Base-by-base conservation (phyloP, 92 coral and sea anemone species). In the Epizoanthus scotinus region DNA sequence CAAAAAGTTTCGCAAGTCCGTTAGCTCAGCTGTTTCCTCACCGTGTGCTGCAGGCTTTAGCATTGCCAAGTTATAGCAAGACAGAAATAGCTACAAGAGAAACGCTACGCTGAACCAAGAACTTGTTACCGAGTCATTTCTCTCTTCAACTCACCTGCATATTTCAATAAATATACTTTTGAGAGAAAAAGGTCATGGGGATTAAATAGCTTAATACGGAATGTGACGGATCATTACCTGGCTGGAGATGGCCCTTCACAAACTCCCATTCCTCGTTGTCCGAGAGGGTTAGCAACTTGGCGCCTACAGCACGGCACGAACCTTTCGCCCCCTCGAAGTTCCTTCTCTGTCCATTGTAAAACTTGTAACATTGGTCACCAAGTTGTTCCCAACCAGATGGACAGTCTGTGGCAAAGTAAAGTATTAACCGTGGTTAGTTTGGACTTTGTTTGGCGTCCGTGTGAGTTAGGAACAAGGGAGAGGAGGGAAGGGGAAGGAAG, bases 251-350 rank as follows among this genome's bases (percentile, higher is more conserved):
- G 19, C 61, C 63, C 24, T 24, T 53, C 20, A 71, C 78, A 53
- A 71, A 71, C 42, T 71, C 55, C 78, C 78, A 71, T 71, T 71
- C 78, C 57, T 71, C 78, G 1, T 71, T 38, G 26, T 71, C 78
- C 17, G 78, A 42, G 47, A 71, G 52, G 10, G 63, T 53, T 25
- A 71, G 29, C 44, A 71, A 53, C 5, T 71, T 27, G 19, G 78
- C 55, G 20, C 31, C 78, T 3, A 24, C 36, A 36, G 28, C 6
- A 8, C 62, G 61, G 9, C 78, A 71, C 63, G 8, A 17, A 12
- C 9, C 13, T 18, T 42, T 26, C 26, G 78, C 78, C 78, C 53
- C 20, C 0, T 4, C 0, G 40, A 24, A 25, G 61, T 71, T 71
- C 44, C 34, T 53, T 54, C 63, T 52, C 40, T 38, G 61, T 13